These are phyloP conservation scores for Stenichneumon culpator DNA, from an alignment of 2,888 invertebrate genomes.

Conservation along the genomic window DNA sequence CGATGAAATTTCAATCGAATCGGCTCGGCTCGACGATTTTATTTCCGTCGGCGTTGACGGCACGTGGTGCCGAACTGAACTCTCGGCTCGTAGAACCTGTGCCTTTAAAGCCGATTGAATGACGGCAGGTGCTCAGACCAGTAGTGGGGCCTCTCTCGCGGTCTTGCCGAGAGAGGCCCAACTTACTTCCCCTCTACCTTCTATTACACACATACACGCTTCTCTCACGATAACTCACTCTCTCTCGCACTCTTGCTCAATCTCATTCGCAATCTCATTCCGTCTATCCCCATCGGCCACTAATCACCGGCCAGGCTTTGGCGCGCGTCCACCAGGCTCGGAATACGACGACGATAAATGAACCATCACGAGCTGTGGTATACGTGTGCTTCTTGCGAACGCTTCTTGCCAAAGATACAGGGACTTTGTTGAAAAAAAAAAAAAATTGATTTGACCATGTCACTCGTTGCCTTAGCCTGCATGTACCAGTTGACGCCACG, in stretches of 20 bases:
- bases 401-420: constrained; percentile 11
- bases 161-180: constrained; percentile 58
- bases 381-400: background rate
- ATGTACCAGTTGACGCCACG: background rate
- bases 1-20: background rate
- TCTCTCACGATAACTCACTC: constrained; percentile 10
- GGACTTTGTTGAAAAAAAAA: background rate
- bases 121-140: constrained; percentile 64
- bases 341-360: constrained; percentile 33
- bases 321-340: constrained; percentile 55
- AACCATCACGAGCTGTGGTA: background rate
- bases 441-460: background rate
- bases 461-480: constrained; percentile 17
- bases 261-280: constrained; percentile 50
- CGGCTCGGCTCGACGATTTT: constrained; percentile 54
- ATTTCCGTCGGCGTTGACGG: constrained; percentile 64
- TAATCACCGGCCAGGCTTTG: constrained; percentile 60
- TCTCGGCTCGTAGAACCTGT: constrained; percentile 62
- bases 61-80: constrained; percentile 75
- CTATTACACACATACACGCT: constrained; percentile 9
- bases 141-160: constrained; percentile 70
- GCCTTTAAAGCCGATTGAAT: constrained; percentile 75
- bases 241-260: constrained; percentile 31
- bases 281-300: constrained; percentile 46
- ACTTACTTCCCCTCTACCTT: constrained; percentile 60